Conservation (phyloP, 2,797 vertebrate genomes). For the Staurois parvus region DNA sequence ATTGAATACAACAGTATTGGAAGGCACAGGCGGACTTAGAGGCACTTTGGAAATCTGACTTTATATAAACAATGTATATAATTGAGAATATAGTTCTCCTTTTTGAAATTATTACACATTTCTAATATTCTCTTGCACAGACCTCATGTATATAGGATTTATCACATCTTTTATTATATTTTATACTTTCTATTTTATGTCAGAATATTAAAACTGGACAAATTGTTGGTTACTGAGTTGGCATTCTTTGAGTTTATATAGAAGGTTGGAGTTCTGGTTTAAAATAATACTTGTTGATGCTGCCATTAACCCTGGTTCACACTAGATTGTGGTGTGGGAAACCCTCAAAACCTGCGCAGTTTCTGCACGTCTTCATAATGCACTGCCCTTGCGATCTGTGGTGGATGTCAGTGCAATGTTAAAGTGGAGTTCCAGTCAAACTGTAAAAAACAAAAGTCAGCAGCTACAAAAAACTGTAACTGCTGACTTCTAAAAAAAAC, state of each 20-base stretch:
- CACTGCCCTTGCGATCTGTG: no score
- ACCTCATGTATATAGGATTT: conserved; percentile 82
- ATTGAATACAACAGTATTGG: not conserved
- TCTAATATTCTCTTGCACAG: conserved; percentile 68
- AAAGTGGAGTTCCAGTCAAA: no score
- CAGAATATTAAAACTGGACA: conserved; percentile 84
- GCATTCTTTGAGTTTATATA: not conserved
- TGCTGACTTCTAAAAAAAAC: no score
- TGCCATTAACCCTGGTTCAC: no score
- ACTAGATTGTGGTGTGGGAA: no score
- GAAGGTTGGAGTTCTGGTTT: no score
- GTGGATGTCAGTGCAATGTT: no score
- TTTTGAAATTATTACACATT: conserved; percentile 59
- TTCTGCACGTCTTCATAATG: no score
- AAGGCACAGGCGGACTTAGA: conserved; percentile 70
- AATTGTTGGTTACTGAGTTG: conserved; percentile 7
- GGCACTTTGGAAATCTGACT: conserved; percentile 75
- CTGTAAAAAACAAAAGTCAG: no score
- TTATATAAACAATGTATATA: conserved; percentile 71
- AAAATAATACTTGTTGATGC: no score
- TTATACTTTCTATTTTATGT: conserved; percentile 83
- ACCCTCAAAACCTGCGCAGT: no score
- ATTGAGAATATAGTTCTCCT: conserved; percentile 60
- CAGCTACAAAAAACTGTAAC: no score
- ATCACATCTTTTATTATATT: conserved; percentile 70